Conservation (phyloP, 1,140 invertebrate genomes). For the Musca vetustissima region DNA sequence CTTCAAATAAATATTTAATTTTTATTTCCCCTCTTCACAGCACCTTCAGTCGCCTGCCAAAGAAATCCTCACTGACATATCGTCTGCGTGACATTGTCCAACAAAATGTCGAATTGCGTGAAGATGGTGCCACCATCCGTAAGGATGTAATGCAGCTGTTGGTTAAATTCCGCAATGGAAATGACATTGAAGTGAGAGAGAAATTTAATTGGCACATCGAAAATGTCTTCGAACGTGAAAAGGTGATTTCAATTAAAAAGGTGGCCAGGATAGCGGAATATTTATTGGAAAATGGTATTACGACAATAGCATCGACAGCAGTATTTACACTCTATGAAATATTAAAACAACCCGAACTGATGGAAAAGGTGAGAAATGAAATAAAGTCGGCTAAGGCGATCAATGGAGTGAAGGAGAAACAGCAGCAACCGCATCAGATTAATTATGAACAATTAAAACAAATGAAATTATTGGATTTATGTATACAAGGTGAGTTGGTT, state of each 20-base stretch:
- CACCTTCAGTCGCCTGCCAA: constrained; percentile 37
- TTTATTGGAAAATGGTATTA: constrained; percentile 40
- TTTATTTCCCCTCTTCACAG: constrained; percentile 28
- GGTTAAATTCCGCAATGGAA: constrained; percentile 47
- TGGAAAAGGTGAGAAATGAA: constrained; percentile 42
- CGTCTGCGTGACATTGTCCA: constrained; percentile 43
- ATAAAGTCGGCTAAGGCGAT: constrained; percentile 14
- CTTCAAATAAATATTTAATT: too few relatives aligned
- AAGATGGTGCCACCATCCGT: constrained; percentile 40
- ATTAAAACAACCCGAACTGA: constrained; percentile 39
- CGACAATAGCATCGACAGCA: constrained; percentile 37
- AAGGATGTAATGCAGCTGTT: constrained; percentile 49
- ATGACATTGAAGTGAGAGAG: constrained; percentile 36
- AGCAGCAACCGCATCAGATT: constrained; percentile 23
- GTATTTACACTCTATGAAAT: constrained; percentile 44
- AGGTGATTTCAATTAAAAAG: constrained; percentile 41
- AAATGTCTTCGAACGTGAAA: constrained; percentile 39
- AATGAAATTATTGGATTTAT: constrained; percentile 47
- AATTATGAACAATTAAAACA: constrained; percentile 36
- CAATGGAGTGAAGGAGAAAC: neutral
- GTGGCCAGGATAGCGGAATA: constrained; percentile 44
- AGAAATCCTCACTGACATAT: constrained; percentile 43
- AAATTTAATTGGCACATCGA: constrained; percentile 41
- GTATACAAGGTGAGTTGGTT: constrained; percentile 38
- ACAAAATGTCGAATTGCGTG: constrained; percentile 36